Evolutionary conservation across 1,140 invertebrate species (phyloP).

Genomic region (Arctopsyche grandis): DNA sequence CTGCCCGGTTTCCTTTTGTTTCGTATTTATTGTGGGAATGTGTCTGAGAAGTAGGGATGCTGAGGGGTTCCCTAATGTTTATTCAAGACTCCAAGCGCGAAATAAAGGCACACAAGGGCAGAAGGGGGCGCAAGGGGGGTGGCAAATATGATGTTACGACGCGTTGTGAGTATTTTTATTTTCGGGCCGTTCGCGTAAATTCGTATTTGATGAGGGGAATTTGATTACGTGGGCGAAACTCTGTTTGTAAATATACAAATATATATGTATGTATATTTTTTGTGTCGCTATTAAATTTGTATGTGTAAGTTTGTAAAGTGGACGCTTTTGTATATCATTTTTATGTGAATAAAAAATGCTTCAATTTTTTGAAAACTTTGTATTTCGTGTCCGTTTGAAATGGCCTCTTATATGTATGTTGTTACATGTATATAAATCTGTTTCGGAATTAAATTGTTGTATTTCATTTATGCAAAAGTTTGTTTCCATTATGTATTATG

Average conservation of each 20-base stretch:
- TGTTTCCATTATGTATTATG: neutral
- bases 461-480: neutral
- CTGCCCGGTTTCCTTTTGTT: slow-evolving; percentile 20
- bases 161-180: slow-evolving; percentile 29
- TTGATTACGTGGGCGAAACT: slow-evolving; percentile 32
- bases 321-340: too few species aligned
- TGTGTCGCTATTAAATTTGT: too few species aligned
- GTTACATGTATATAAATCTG: too few species aligned
- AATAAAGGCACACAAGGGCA: slow-evolving; percentile 12
- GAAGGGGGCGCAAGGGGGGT: neutral
- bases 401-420: too few species aligned
- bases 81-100: slow-evolving; percentile 35
- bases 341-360: too few species aligned
- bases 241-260: neutral
- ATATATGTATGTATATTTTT: neutral
- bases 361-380: too few species aligned
- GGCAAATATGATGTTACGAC: slow-evolving; percentile 34
- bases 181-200: slow-evolving; percentile 26
- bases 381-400: too few species aligned
- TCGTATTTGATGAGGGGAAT: slow-evolving; percentile 41
- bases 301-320: too few species aligned
- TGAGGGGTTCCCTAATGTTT: slow-evolving; percentile 31
- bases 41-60: neutral
- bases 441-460: too few species aligned
- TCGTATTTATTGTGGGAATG: slow-evolving; percentile 26